Evolutionary conservation across 2,797 vertebrate species (phyloP).

Genomic region (Typhlichthys eigenmanni): DNA sequence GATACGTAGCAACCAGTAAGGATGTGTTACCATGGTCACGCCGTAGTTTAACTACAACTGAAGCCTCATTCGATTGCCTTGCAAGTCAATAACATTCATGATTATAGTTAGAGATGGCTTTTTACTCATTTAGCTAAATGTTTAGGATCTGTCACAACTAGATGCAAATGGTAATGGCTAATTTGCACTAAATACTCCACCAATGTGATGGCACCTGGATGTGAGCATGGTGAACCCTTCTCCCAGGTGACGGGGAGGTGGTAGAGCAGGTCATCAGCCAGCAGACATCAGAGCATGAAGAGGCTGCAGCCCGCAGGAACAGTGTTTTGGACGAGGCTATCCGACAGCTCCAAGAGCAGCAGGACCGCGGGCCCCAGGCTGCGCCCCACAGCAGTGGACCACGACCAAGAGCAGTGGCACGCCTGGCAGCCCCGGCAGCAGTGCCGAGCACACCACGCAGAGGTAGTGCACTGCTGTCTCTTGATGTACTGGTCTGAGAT

Average conservation of each 20-base stretch:
- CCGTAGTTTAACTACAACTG: slow-evolving; percentile 4
- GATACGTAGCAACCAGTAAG: slow-evolving; percentile 97
- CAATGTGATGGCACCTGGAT: too few relatives aligned
- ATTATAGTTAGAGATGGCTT: too few relatives aligned
- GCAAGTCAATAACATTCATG: too few relatives aligned
- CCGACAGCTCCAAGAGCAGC: slow-evolving; percentile 84
- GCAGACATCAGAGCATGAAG: slow-evolving; percentile 86
- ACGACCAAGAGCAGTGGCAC: slow-evolving; percentile 22
- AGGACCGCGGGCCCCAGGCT: slow-evolving; percentile 75
- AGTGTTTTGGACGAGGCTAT: slow-evolving; percentile 89
- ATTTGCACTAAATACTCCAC: too few relatives aligned
- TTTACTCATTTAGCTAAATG: too few relatives aligned
- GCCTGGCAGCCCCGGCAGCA: slow-evolving; percentile 40
- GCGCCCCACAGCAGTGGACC: slow-evolving; percentile 29
- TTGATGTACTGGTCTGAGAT: not conserved
- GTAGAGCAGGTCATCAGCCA: slow-evolving; percentile 98
- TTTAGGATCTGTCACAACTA: too few relatives aligned
- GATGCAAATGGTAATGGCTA: too few relatives aligned
- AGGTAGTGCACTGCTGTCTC: slow-evolving; percentile 71
- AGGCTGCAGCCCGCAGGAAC: slow-evolving; percentile 71
- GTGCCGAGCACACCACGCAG: slow-evolving; percentile 84
- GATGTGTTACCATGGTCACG: not conserved
- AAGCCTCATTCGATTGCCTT: not conserved
- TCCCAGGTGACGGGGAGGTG: slow-evolving; percentile 92
- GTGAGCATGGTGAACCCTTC: too few relatives aligned